Base-by-base conservation (phyloP, 2,113 vertebrate genomes). In the Sinocyclocheilus grahami region DNA sequence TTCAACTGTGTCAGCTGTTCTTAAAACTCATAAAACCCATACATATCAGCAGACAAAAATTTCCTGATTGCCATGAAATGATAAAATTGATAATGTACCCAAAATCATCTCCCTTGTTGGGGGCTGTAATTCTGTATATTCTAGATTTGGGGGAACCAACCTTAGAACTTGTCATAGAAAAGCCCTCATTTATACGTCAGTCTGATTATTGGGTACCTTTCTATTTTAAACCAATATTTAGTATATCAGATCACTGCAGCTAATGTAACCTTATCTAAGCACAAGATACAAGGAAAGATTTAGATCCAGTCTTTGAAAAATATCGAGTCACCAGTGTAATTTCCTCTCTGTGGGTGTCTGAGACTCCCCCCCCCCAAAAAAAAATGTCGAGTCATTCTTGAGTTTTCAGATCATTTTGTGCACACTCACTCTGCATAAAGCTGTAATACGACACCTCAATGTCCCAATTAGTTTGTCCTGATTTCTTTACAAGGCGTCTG, bases 341-440 rank as follows among this genome's bases (percentile, higher is more conserved):
- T 77, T 77, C 48, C 75, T 77, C 13, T 7, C 24, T 55, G 12
- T 53, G 11, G 13, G 14, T 55, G 14, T 27, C 51, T 63, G 42
- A 42, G 6, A 8, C 30, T 3, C 18, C 1, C 10, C 24, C 27
- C 27, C 27, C 30, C 30, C 18, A 3, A 6, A 20, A 60, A 88
- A 84, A 84, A 76, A 69, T 76, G 82, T 75, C 55, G 55, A 84
- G 85, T 86, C 81, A 88, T 84, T 53, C 51, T 48, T 60, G 14
- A 42, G 11, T 18, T 72, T 62, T 18, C 42, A 67, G 39, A 55
- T 46, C 14, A 13, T 63, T 27, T 78, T 78, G 48, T 78, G 53
- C 77, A 78, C 53, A 78, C 16, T 80, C 33, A 63, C 37, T 78
- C 27, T 51, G 39, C 51, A 22, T 46, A 12, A 0, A 4, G 53